Evolutionary conservation across 2,113 vertebrate genomes (phyloP), one percentile per base, ranked within the genome.

Genomic region (Halcyon senegalensis): DNA sequence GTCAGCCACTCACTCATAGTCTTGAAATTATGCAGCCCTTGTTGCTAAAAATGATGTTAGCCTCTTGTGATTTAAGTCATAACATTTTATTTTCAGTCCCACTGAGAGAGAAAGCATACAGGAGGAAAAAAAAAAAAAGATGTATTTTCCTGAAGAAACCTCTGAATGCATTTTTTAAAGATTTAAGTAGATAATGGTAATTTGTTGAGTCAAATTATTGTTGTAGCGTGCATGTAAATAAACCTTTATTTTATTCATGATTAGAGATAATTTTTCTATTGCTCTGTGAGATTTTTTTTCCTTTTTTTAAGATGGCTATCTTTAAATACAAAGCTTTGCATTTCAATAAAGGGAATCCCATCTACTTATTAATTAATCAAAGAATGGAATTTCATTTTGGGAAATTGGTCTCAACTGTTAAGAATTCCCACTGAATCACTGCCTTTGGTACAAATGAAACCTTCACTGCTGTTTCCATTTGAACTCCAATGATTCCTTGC

Each of bases 11-110:
- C 98, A 98, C 98, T 99, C 99, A 98, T 98, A 98, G 99, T 98
- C 98, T 97, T 98, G 98, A 98, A 99, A 99, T 99, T 99, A 99
- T 99, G 98, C 98, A 98, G 98, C 98, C 98, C 98, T 98, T 99
- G 98, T 99, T 98, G 98, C 98, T 99, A 98, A 98, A 99, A 99
- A 99, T 98, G 98, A 99, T 99, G 98, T 98, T 98, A 98, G 98
- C 98, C 98, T 99, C 98, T 98, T 99, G 99, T 99, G 99, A 99
- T 99, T 99, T 99, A 99, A 99, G 98, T 99, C 98, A 98, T 98
- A 98, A 98, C 99, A 99, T 99, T 99, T 98, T 99, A 99, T 99
- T 99, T 99, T 98, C 98, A 97, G 92, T 98, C 98, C 98, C 98
- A 99, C 98, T 97, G 96, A 98, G 98, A 98, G 96, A 94, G 95